Conservation (phyloP, 1,140 invertebrate species). For the Bombus impatiens region DNA sequence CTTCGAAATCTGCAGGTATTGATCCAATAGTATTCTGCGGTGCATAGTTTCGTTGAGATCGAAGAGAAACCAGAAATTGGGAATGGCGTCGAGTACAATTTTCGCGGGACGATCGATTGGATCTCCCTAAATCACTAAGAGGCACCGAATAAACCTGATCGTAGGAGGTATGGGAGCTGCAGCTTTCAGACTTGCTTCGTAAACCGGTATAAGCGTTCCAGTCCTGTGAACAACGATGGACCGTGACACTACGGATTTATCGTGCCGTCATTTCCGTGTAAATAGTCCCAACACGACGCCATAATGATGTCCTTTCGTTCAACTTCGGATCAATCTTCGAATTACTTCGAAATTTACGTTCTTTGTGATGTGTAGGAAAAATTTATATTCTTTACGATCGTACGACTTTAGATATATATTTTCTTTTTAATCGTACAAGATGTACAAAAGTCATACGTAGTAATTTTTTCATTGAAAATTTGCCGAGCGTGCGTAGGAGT, state of each 20-base stretch:
- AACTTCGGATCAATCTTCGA: neutral
- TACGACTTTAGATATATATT: neutral
- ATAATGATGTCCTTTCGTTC: constrained; percentile 32
- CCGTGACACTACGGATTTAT: constrained; percentile 68
- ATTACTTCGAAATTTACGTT: neutral
- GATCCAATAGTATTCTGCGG: neutral
- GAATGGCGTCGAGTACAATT: neutral
- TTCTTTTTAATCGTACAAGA: neutral
- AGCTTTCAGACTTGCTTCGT: constrained; percentile 44
- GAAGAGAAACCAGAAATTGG: neutral
- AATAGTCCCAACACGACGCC: constrained; percentile 51
- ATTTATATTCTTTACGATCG: neutral
- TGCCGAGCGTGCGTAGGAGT: neutral
- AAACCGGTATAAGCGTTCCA: constrained; percentile 61
- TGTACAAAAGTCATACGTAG: neutral
- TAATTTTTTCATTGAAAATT: neutral
- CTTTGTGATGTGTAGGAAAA: no score
- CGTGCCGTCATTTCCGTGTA: constrained; percentile 66
- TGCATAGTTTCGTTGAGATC: neutral
- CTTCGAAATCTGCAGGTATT: neutral
- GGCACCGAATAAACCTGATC: constrained; percentile 47
- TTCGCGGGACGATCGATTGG: constrained; percentile 39
- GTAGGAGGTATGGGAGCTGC: constrained; percentile 33
- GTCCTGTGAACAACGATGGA: constrained; percentile 58
- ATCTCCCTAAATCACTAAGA: constrained; percentile 50